These are phyloP conservation scores for Conomelus anceps DNA, from an alignment of 2,888 invertebrate species.

Conservation along the genomic window DNA sequence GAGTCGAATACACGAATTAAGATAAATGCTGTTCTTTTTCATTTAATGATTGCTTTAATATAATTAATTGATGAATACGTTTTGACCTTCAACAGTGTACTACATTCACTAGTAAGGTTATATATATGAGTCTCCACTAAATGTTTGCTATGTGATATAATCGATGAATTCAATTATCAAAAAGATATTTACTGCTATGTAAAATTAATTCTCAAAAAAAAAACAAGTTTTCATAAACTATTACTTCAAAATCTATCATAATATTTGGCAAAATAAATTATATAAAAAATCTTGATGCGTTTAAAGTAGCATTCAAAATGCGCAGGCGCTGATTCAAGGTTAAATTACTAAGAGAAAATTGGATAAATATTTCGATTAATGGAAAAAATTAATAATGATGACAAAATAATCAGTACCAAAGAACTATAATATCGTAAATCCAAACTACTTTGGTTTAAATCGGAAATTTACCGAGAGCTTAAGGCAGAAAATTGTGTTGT, in stretches of 20 bases:
- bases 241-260: not conserved
- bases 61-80: not conserved
- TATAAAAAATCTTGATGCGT: not conserved
- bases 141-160: not conserved
- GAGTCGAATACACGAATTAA: not conserved
- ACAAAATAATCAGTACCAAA: not conserved
- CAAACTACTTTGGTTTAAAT: too few species aligned
- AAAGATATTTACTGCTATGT: not conserved
- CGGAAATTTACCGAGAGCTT: too few species aligned
- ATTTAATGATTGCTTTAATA: not conserved
- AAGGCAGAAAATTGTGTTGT: too few species aligned
- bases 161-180: not conserved
- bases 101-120: not conserved
- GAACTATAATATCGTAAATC: not conserved
- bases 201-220: not conserved
- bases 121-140: not conserved
- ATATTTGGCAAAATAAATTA: not conserved
- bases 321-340: not conserved
- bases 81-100: not conserved
- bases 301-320: not conserved
- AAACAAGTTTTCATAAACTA: not conserved
- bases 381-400: not conserved
- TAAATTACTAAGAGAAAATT: not conserved
- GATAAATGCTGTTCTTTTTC: not conserved
- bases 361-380: not conserved